These are phyloP conservation scores for Drymodes brunneopygia DNA, from an alignment of 2,113 vertebrate species.

Conservation along the genomic window DNA sequence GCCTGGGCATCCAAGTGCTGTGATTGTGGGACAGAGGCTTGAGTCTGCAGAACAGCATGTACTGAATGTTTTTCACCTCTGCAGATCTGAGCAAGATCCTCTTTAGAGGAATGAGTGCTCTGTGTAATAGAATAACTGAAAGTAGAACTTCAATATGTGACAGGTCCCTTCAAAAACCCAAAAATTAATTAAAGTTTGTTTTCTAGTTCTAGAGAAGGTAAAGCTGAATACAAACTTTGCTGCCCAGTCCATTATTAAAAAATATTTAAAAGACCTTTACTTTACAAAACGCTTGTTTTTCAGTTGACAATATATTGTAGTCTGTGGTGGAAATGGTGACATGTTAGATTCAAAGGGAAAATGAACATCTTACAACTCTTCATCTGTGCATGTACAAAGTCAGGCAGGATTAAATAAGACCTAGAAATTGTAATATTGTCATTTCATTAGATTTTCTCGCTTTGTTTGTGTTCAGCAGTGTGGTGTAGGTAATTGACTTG, in stretches of 20 bases:
- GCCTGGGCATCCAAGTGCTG: not conserved
- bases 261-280: not conserved
- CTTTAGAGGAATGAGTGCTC: not conserved
- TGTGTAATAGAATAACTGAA: not conserved
- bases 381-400: not conserved
- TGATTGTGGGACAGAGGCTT: not conserved
- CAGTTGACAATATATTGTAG: not conserved
- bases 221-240: not conserved
- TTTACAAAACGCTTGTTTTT: not conserved
- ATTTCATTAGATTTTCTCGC: not conserved
- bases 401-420: not conserved
- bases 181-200: not conserved
- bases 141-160: not conserved
- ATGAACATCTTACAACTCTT: not conserved
- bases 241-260: not conserved
- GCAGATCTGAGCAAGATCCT: not conserved
- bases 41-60: not conserved
- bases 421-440: not conserved
- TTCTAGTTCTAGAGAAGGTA: not conserved
- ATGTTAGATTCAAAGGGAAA: not conserved
- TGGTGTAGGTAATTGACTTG: not conserved
- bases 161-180: not conserved
- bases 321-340: not conserved
- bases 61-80: not conserved
- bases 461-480: not conserved